Evolutionary conservation across 1,140 invertebrate species (phyloP), one percentile per base, ranked within the genome.

Genomic region (Nylanderia fulva): DNA sequence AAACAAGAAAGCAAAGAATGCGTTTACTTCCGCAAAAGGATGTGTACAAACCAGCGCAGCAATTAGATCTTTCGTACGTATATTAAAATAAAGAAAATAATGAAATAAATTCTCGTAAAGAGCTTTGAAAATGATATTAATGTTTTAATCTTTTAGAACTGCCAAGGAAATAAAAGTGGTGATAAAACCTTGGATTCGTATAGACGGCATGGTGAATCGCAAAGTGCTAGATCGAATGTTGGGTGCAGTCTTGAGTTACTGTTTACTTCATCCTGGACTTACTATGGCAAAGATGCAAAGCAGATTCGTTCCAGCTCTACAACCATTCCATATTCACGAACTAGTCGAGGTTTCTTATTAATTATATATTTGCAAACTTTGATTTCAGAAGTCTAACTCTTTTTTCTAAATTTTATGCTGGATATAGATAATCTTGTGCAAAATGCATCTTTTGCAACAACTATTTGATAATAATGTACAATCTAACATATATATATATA

Each of bases 151-250:
- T 88, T 88, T 88, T n/a, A 95, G 95, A 15, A 91, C 89, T 15
- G 89, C 92, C 7, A 92, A 95, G 88, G 91, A 95, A 74, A 92
- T 95, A 33, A 93, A 92, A 84, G 93, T 95, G 0, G 91, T 93
- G 24, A 92, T 95, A 72, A 94, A 96, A 85, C 97, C 97, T 0
- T 98, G 97, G 98, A 96, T 97, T 72, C 95, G 96, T 83, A 95
- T 98, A 6, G 97, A 98, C 92, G 97, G 97, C 0, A 95, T 95
- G 0, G 90, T 98, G 0, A 98, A 98, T 93, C 94, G 96, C 33
- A 93, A 96, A 56, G 95, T 97, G 2, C 93, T 98, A 21, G 96
- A 97, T 90, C 96, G 96, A 45, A 96, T 97, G 96, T 84, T 98
- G 42, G 96, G 96, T 36, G 95, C 96, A 13, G 90, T 98, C 61